A percentile compares a stretch with the other conserved stretches of the same genome.
Evolutionary conservation across 2,113 vertebrate genomes (phyloP).

Genomic region (Larimichthys polyactis): DNA sequence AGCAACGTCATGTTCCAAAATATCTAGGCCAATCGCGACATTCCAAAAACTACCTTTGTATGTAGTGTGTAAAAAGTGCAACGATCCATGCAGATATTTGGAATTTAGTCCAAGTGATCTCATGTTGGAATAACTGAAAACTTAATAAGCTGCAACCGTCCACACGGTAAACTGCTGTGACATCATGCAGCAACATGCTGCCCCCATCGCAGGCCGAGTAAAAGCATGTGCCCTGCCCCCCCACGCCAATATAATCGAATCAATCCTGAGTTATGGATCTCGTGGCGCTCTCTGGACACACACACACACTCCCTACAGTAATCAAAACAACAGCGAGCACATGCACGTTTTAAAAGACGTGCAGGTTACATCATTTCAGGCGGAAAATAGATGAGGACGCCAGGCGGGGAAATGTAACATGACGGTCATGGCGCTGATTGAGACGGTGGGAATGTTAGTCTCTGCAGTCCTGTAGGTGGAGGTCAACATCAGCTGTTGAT

Average conservation of each 20-base stretch:
- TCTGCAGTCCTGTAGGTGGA: not conserved
- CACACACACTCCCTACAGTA: not conserved
- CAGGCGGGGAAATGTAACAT: slow-evolving; percentile 1
- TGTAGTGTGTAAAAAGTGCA: not conserved
- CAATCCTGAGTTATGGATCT: slow-evolving; percentile 76
- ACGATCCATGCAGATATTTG: not conserved
- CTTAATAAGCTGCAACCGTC: slow-evolving; percentile 1
- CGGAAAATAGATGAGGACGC: slow-evolving; percentile 5
- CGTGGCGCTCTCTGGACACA: slow-evolving; percentile 17
- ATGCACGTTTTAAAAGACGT: slow-evolving; percentile 18
- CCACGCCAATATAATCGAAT: slow-evolving; percentile 71
- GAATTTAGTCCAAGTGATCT: not conserved
- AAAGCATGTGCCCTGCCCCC: slow-evolving; percentile 46
- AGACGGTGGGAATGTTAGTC: not conserved
- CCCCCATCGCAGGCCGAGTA: slow-evolving; percentile 13
- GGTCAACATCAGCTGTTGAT: not conserved
- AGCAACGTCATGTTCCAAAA: slow-evolving; percentile 12
- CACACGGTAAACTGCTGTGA: slow-evolving; percentile 38
- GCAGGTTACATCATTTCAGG: slow-evolving; percentile 14
- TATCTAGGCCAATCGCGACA: slow-evolving; percentile 18
- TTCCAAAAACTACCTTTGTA: not conserved
- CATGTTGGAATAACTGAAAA: slow-evolving; percentile 12
- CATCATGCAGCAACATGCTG: slow-evolving; percentile 44
- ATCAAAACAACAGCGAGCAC: slow-evolving; percentile 36
- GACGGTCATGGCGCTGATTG: not conserved